phyloP scores from a whole-genome alignment of 2,888 invertebrate species.

The Meiosimyza platycephala region DNA sequence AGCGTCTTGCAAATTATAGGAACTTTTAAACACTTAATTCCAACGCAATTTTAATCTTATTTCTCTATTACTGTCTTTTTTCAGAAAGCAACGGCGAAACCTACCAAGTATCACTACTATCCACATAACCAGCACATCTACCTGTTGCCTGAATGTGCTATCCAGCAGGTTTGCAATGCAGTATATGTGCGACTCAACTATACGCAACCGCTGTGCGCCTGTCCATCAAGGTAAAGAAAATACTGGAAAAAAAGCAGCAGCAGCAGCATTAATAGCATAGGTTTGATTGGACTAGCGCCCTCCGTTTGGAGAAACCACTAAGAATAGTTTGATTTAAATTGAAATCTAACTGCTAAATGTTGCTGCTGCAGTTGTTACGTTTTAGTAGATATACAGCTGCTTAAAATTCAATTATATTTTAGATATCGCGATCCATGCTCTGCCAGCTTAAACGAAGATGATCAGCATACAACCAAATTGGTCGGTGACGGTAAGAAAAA shows the following conservation, averaged over 20 bases:
- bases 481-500: slow-evolving; percentile 86
- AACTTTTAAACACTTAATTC: slow-evolving; percentile 27
- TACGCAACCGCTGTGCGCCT: slow-evolving; percentile 92
- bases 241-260: not conserved
- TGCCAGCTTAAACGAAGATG: slow-evolving; percentile 88
- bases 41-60: slow-evolving; percentile 29
- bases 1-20: no score
- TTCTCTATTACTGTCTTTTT: slow-evolving; percentile 16
- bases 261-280: not conserved
- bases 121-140: slow-evolving; percentile 95
- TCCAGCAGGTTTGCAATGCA: slow-evolving; percentile 94
- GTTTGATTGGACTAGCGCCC: not conserved
- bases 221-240: slow-evolving; percentile 76
- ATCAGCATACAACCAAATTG: slow-evolving; percentile 91
- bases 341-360: slow-evolving; percentile 41
- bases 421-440: slow-evolving; percentile 89
- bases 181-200: slow-evolving; percentile 92
- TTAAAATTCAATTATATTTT: slow-evolving; percentile 41
- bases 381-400: slow-evolving; percentile 38
- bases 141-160: slow-evolving; percentile 91
- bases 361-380: slow-evolving; percentile 25
- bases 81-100: slow-evolving; percentile 83
- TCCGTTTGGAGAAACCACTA: no score
- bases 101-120: slow-evolving; percentile 93
- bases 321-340: slow-evolving; percentile 29